Conservation (phyloP, 2,888 invertebrate species). For the Pandemis cinnamomeana region DNA sequence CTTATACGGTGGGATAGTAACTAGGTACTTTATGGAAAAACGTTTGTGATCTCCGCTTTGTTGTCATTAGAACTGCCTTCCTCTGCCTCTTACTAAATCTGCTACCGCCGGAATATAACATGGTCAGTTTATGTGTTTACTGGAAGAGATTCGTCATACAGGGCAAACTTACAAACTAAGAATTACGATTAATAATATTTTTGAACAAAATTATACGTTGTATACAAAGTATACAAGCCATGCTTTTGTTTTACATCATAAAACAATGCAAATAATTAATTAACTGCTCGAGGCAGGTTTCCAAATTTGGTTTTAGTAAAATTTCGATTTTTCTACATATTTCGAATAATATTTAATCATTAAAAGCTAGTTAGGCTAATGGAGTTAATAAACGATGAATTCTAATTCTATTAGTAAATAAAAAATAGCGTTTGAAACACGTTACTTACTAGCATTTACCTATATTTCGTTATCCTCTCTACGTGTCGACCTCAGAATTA, state of each 20-base stretch:
- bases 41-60: not conserved
- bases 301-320: not conserved
- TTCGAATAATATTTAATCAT: not conserved
- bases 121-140: slow-evolving; percentile 19
- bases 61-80: not conserved
- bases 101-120: slow-evolving; percentile 12
- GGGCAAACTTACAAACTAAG: slow-evolving; percentile 35
- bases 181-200: not conserved
- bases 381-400: not conserved
- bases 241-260: not conserved
- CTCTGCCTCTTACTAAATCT: not conserved
- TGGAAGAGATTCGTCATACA: slow-evolving; percentile 34
- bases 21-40: not conserved
- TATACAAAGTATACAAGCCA: slow-evolving; percentile 9
- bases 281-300: not conserved
- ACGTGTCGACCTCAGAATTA: slow-evolving; percentile 6
- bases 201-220: not conserved
- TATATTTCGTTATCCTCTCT: slow-evolving; percentile 28
- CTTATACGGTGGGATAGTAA: slow-evolving; percentile 8
- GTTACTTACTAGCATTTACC: slow-evolving; percentile 34
- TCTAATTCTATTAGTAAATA: not conserved
- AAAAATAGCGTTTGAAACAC: not conserved
- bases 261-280: not conserved
- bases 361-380: not conserved
- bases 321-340: not conserved